Conservation (phyloP, 2,113 vertebrate species). For the Zapornia atra region DNA sequence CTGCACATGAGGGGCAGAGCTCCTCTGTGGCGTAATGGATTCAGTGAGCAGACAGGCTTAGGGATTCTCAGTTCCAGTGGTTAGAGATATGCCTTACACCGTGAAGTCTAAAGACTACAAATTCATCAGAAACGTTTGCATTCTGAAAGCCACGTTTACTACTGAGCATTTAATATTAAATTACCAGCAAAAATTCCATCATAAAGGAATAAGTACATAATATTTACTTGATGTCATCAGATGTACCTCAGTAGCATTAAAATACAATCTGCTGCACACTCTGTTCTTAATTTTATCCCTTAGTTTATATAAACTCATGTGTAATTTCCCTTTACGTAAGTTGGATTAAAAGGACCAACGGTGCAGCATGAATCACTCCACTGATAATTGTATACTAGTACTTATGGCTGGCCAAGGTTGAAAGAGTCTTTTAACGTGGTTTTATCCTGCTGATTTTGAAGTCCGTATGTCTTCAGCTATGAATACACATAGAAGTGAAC, state of each 20-base stretch:
- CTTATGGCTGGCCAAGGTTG: not conserved
- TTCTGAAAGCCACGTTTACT: not conserved
- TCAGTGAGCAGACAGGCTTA: not conserved
- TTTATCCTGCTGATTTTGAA: conserved; percentile 14
- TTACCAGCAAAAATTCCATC: not conserved
- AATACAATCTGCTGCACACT: not conserved
- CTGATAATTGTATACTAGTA: not conserved
- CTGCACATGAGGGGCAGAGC: not conserved
- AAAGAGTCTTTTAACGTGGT: conserved; percentile 5
- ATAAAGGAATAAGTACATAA: not conserved
- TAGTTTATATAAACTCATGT: not conserved
- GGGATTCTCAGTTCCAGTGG: not conserved
- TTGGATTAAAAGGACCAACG: not conserved
- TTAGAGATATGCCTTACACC: not conserved
- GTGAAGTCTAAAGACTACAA: not conserved
- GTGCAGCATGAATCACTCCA: conserved; percentile 14
- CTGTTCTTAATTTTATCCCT: not conserved
- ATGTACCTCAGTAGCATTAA: not conserved
- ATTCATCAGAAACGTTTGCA: fast-evolving
- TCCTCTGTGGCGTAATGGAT: not conserved
- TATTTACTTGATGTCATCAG: not conserved
- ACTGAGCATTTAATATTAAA: not conserved
- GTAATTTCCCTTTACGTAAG: not conserved
- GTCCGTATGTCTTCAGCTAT: not conserved
- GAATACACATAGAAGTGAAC: not conserved